Percentiles rank a stretch among this genome's conserved stretches.
Conservation (phyloP, 2,888 invertebrate species). For the Vanessa cardui region DNA sequence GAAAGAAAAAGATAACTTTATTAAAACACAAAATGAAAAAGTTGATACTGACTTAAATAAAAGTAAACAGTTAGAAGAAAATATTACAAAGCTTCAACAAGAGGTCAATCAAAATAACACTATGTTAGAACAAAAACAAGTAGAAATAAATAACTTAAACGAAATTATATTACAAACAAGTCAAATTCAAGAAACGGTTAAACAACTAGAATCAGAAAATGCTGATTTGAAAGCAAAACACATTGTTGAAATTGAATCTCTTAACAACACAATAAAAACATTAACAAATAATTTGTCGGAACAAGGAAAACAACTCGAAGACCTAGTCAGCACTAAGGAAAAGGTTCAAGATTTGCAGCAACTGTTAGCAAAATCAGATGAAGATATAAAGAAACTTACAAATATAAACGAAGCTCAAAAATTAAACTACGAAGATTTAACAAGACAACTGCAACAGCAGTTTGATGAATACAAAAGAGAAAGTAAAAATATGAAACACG, state of each 20-base stretch:
- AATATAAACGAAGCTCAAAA: constrained; percentile 77
- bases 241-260: constrained; percentile 65
- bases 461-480: constrained; percentile 74
- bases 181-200: constrained; percentile 61
- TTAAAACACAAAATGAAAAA: constrained; percentile 62
- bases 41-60: constrained; percentile 57
- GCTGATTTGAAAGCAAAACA: constrained; percentile 63
- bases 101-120: constrained; percentile 56
- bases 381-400: constrained; percentile 71
- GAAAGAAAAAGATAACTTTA: constrained; percentile 61
- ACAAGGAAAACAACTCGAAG: constrained; percentile 63
- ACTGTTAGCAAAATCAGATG: constrained; percentile 70
- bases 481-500: constrained; percentile 76
- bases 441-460: constrained; percentile 69
- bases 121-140: constrained; percentile 60
- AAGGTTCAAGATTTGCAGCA: constrained; percentile 70
- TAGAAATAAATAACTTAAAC: constrained; percentile 56
- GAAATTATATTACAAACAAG: constrained; percentile 59
- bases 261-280: constrained; percentile 60
- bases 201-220: constrained; percentile 65
- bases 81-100: constrained; percentile 58
- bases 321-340: constrained; percentile 63
- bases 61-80: constrained; percentile 57
- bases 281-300: constrained; percentile 61
- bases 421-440: constrained; percentile 75